Percentiles rank a stretch among this genome's conserved stretches.
Evolutionary conservation across 2,113 vertebrate species (phyloP).

Genomic region (Malurus alboscapulatus): DNA sequence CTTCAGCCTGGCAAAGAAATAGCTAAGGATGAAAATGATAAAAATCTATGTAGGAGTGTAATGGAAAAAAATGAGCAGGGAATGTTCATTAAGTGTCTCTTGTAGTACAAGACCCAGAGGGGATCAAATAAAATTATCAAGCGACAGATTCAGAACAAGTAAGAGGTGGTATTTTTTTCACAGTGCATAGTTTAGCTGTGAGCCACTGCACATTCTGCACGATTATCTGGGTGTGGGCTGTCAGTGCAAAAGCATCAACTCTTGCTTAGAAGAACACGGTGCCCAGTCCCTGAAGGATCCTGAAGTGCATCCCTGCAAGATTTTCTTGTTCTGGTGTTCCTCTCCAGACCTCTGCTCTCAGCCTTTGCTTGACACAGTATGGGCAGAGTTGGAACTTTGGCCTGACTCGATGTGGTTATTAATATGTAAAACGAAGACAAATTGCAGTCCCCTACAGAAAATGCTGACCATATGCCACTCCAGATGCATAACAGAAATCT

Average conservation of each 20-base stretch:
- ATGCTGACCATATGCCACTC: not conserved
- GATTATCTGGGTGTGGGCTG: not conserved
- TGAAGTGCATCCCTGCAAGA: not conserved
- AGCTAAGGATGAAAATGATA: not conserved
- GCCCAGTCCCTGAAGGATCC: not conserved
- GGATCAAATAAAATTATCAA: conserved; percentile 28
- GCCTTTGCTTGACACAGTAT: not conserved
- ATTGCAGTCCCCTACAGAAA: not conserved
- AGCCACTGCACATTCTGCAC: not conserved
- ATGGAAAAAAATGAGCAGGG: conserved; percentile 5
- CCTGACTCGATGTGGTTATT: not conserved
- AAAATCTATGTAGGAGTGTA: not conserved
- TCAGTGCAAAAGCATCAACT: not conserved
- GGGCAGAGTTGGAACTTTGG: not conserved
- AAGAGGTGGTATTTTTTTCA: not conserved
- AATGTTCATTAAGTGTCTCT: conserved; percentile 21
- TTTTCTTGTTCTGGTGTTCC: not conserved
- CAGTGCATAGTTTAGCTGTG: not conserved
- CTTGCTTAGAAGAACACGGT: not conserved
- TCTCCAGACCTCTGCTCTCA: not conserved
- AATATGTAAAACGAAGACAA: not conserved
- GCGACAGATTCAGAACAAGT: not conserved
- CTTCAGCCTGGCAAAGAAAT: not conserved
- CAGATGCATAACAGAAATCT: not conserved
- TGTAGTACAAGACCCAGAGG: conserved; percentile 31